phyloP scores from a whole-genome alignment of 2,888 invertebrate genomes.

The Philopedon plagiatum region DNA sequence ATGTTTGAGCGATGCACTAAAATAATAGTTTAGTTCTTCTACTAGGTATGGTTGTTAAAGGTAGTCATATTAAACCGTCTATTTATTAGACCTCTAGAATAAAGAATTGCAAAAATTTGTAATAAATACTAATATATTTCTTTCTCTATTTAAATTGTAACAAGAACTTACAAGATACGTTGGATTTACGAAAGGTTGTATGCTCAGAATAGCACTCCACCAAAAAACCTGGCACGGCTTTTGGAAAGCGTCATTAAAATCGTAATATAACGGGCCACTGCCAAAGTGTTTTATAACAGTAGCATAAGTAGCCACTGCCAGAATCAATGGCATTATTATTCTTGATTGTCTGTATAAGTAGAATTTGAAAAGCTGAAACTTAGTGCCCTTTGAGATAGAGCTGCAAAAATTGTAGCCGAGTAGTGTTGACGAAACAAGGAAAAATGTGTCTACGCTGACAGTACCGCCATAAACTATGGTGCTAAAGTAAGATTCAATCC shows the following conservation, averaged over 20 bases:
- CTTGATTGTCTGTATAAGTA: conserved; percentile 69
- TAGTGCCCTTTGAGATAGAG: conserved; percentile 59
- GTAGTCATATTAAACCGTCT: too few species aligned
- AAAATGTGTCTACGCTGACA: conserved; percentile 76
- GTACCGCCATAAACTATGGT: conserved; percentile 67
- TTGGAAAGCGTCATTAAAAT: conserved; percentile 29
- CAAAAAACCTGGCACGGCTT: conserved; percentile 62
- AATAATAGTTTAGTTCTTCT: too few species aligned
- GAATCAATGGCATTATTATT: conserved; percentile 68
- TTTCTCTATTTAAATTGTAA: too few species aligned
- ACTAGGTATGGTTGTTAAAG: too few species aligned
- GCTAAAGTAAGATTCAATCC: conserved; percentile 60
- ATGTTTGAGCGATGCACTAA: conserved; percentile 57
- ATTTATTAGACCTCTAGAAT: too few species aligned
- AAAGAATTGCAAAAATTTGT: too few species aligned
- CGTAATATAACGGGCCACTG: conserved; percentile 69
- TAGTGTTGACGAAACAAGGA: conserved; percentile 74
- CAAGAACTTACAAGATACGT: conserved; percentile 56
- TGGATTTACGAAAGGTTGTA: conserved; percentile 64
- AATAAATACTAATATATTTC: too few species aligned
- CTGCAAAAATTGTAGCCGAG: conserved; percentile 68
- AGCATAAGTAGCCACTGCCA: conserved; percentile 66
- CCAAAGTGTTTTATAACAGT: conserved; percentile 67
- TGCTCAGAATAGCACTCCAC: conserved; percentile 66
- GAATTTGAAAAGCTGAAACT: conserved; percentile 63